These are phyloP conservation scores for Beaufortia kweichowensis DNA, from an alignment of 2,113 vertebrate genomes.

Conservation along the genomic window DNA sequence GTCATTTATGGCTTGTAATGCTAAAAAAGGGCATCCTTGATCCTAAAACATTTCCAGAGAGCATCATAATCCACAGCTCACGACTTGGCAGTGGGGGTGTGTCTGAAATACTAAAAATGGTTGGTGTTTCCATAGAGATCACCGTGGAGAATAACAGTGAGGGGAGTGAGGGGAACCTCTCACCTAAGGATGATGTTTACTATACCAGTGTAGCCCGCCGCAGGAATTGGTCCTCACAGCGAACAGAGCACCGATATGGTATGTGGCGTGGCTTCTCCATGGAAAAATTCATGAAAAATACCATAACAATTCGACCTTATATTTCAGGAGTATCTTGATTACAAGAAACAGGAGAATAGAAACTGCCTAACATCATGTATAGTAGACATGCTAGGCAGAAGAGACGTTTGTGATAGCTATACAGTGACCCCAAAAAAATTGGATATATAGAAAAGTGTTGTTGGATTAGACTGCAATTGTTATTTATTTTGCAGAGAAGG, in stretches of 20 bases:
- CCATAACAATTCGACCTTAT: not conserved
- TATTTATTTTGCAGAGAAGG: no score
- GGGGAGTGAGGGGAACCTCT: slow-evolving; percentile 89
- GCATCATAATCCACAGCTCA: slow-evolving; percentile 59
- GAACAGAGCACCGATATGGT: slow-evolving; percentile 84
- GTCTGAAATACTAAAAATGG: slow-evolving; percentile 68
- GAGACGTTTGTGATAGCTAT: no score
- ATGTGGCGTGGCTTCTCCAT: slow-evolving; percentile 74
- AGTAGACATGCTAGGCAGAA: not conserved
- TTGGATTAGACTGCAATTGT: no score
- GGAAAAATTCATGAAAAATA: slow-evolving; percentile 57
- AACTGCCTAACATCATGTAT: not conserved
- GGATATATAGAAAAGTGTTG: no score
- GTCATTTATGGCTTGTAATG: not conserved
- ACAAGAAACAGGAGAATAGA: not conserved
- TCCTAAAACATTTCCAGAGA: slow-evolving; percentile 33
- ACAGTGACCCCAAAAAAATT: no score
- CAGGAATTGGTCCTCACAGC: slow-evolving; percentile 81
- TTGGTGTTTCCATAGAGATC: slow-evolving; percentile 89
- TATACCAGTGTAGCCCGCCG: slow-evolving; percentile 84
- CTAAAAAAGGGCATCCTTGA: slow-evolving; percentile 7
- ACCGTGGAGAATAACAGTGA: slow-evolving; percentile 94
- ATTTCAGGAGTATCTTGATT: not conserved
- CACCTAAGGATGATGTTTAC: slow-evolving; percentile 87
- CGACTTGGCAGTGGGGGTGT: slow-evolving; percentile 56